Evolutionary conservation across 1,140 invertebrate species (phyloP).

Genomic region (Drosophila sucinea): DNA sequence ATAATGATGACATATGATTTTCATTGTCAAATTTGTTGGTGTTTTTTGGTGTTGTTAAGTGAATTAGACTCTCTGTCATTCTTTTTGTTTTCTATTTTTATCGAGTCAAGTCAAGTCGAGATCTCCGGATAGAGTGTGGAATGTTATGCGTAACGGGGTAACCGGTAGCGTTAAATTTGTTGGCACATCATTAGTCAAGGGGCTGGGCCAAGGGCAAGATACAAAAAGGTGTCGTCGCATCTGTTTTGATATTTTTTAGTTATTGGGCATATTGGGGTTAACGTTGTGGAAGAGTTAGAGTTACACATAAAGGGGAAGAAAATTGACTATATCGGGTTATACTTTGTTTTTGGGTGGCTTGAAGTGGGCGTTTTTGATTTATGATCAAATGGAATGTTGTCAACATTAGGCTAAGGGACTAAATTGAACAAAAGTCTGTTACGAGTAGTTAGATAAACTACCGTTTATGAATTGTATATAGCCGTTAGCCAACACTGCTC

Average conservation of each 20-base stretch:
- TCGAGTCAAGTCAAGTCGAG: conserved; percentile 49
- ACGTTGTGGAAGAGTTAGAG: conserved; percentile 42
- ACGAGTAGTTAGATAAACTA: neutral
- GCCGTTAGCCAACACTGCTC: no score
- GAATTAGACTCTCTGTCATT: conserved; percentile 78
- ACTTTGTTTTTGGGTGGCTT: conserved; percentile 9
- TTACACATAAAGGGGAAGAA: conserved; percentile 15
- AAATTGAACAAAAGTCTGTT: neutral
- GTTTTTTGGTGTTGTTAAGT: conserved; percentile 59
- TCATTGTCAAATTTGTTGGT: conserved; percentile 77
- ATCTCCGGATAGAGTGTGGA: neutral
- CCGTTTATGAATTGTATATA: no score
- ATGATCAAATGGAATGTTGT: conserved; percentile 35
- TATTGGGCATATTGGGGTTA: conserved; percentile 14
- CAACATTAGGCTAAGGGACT: conserved; percentile 15
- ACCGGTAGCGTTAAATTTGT: conserved; percentile 80
- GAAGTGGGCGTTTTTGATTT: conserved; percentile 61
- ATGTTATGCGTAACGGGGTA: conserved; percentile 33
- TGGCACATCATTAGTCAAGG: conserved; percentile 81
- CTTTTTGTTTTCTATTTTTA: conserved; percentile 39
- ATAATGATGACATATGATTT: conserved; percentile 83
- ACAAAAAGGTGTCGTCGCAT: conserved; percentile 49
- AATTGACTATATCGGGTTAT: conserved; percentile 33
- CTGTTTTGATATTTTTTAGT: conserved; percentile 71
- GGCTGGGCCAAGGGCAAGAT: conserved; percentile 19